A percentile compares a stretch with the other conserved stretches of the same genome.
phyloP scores from a whole-genome alignment of 2,113 vertebrate genomes.

The Anarrhichthys ocellatus region DNA sequence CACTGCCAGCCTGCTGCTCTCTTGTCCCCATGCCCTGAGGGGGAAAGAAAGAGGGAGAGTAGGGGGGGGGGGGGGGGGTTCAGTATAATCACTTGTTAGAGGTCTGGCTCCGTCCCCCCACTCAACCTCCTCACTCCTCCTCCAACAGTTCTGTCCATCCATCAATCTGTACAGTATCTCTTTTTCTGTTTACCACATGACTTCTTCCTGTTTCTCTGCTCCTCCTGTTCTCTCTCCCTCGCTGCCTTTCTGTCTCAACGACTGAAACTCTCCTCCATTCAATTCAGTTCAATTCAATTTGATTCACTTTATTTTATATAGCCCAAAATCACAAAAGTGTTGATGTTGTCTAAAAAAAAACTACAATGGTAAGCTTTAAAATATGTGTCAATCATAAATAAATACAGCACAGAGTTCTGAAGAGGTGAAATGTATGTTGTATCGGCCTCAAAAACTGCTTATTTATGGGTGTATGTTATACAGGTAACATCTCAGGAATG shows the following conservation, averaged over 20 bases:
- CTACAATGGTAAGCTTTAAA: background rate
- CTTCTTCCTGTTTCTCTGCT: slow-evolving; percentile 6
- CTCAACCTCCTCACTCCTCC: slow-evolving; percentile 58
- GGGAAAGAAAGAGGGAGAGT: slow-evolving; percentile 58
- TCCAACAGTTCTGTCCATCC: slow-evolving; percentile 60
- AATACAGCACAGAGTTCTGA: background rate
- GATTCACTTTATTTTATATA: background rate
- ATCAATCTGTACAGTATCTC: slow-evolving; percentile 37
- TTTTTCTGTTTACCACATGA: slow-evolving; percentile 29
- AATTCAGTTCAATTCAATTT: background rate
- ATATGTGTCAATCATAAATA: background rate
- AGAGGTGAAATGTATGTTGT: background rate
- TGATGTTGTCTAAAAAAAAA: background rate
- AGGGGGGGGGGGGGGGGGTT: slow-evolving; percentile 44
- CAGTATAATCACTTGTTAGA: slow-evolving; percentile 86
- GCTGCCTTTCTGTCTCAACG: background rate
- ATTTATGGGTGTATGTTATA: background rate
- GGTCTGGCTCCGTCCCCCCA: slow-evolving; percentile 74
- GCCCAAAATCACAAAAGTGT: background rate
- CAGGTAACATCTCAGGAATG: background rate
- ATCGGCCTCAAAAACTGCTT: background rate
- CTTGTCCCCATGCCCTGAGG: slow-evolving; percentile 81
- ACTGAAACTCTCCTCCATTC: background rate
- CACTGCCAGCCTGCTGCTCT: slow-evolving; percentile 78
- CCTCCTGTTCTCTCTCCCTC: background rate